Conservation (phyloP, 2,888 invertebrate species). For the Eupithecia centaureata region DNA sequence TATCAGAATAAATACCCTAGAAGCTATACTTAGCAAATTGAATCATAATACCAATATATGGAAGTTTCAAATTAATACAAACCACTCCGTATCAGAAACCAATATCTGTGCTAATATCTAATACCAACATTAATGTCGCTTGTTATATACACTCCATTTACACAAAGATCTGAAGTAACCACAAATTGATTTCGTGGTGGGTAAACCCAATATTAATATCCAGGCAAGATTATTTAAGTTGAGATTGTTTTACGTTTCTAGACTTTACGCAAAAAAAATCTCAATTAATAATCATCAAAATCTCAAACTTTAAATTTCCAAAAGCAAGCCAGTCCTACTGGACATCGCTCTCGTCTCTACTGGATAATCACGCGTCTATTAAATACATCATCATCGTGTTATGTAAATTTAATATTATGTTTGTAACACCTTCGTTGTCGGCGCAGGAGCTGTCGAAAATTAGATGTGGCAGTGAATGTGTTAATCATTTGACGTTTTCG, state of each 20-base stretch:
- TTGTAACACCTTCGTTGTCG: too few relatives aligned
- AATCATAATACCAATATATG: neutral
- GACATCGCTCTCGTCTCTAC: too few relatives aligned
- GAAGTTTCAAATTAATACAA: neutral
- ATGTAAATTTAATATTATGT: too few relatives aligned
- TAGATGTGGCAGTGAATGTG: too few relatives aligned
- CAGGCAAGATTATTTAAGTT: neutral
- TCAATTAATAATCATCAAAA: too few relatives aligned
- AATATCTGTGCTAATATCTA: constrained; percentile 5
- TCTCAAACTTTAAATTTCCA: too few relatives aligned
- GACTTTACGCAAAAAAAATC: too few relatives aligned
- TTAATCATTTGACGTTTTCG: too few relatives aligned
- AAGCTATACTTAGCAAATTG: neutral
- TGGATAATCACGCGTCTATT: too few relatives aligned
- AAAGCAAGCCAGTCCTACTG: too few relatives aligned
- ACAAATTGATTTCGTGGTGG: constrained; percentile 4
- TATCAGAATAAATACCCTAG: neutral
- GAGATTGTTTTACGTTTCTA: neutral
- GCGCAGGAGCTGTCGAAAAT: too few relatives aligned
- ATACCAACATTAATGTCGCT: neutral
- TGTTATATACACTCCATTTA: neutral
- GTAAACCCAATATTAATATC: constrained; percentile 3
- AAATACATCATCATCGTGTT: too few relatives aligned
- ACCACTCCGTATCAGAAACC: neutral
- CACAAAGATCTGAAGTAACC: constrained; percentile 1